phyloP scores from a whole-genome alignment of 2,797 vertebrate species.

The Smutsia temminckii region DNA sequence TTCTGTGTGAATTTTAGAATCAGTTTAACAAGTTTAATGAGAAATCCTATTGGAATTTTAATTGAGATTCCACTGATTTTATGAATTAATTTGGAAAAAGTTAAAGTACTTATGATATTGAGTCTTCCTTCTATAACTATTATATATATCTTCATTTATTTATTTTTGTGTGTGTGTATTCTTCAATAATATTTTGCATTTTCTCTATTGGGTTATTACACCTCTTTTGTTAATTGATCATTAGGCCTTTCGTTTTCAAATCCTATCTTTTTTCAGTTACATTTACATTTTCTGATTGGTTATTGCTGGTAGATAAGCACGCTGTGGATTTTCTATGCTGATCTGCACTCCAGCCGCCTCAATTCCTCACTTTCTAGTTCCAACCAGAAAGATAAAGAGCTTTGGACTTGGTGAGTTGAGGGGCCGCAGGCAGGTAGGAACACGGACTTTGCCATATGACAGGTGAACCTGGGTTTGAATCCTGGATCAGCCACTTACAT shows the following conservation, averaged over 20 bases:
- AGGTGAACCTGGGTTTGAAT: neutral
- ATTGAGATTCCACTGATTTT: neutral
- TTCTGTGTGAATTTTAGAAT: constrained; percentile 35
- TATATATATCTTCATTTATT: neutral
- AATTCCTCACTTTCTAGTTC: neutral
- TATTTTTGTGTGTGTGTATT: neutral
- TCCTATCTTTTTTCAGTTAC: neutral
- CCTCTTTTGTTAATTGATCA: neutral
- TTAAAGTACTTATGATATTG: neutral
- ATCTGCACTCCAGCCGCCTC: neutral
- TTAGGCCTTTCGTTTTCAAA: neutral
- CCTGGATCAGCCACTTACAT: neutral
- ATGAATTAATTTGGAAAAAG: constrained; percentile 1
- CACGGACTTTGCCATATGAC: neutral
- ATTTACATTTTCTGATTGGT: neutral
- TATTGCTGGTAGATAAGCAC: neutral
- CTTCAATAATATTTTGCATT: neutral
- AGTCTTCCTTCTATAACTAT: neutral
- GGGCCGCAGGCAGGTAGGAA: neutral
- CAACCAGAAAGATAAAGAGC: neutral
- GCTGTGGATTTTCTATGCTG: neutral
- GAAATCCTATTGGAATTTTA: neutral
- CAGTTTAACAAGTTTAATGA: neutral
- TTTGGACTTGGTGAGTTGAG: neutral
- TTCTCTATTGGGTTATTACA: neutral